These are phyloP conservation scores for Tenthredo distinguenda DNA, from an alignment of 2,888 invertebrate genomes.

Conservation along the genomic window DNA sequence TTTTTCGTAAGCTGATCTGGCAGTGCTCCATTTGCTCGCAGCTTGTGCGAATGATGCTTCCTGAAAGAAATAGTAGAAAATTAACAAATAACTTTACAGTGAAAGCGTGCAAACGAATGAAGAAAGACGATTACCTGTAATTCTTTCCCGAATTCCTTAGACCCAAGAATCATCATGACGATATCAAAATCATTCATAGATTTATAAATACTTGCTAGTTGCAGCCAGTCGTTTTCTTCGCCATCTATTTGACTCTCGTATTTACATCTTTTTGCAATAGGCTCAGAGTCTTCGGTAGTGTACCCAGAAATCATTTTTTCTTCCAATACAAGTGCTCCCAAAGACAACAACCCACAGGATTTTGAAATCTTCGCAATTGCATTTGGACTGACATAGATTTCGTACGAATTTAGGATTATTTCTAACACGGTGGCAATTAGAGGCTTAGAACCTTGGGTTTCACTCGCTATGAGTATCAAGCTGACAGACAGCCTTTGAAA, in stretches of 20 bases:
- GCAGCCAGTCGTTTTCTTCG: constrained; percentile 77
- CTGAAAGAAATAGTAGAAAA: constrained; percentile 57
- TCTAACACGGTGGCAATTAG: constrained; percentile 80
- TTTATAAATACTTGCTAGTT: constrained; percentile 82
- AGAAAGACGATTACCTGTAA: constrained; percentile 58
- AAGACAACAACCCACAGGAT: constrained; percentile 77
- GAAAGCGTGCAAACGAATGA: background rate
- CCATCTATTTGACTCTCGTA: constrained; percentile 56
- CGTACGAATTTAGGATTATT: constrained; percentile 76
- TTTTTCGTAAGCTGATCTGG: constrained; percentile 64
- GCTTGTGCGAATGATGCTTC: constrained; percentile 73
- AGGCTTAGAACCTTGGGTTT: constrained; percentile 75
- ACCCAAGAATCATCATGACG: constrained; percentile 82
- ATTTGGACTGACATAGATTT: constrained; percentile 75
- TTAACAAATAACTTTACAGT: background rate
- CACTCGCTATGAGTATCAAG: constrained; percentile 77
- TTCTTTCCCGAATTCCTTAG: constrained; percentile 79
- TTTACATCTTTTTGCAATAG: constrained; percentile 72
- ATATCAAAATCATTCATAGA: constrained; percentile 83
- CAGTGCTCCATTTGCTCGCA: constrained; percentile 70
- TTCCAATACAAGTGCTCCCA: constrained; percentile 81
- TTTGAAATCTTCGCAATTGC: constrained; percentile 77
- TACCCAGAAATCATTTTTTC: constrained; percentile 78
- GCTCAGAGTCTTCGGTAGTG: constrained; percentile 62
- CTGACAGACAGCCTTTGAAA: constrained; percentile 67